Base-by-base conservation (phyloP, 2,888 invertebrate genomes). In the Sinelater perroti region DNA sequence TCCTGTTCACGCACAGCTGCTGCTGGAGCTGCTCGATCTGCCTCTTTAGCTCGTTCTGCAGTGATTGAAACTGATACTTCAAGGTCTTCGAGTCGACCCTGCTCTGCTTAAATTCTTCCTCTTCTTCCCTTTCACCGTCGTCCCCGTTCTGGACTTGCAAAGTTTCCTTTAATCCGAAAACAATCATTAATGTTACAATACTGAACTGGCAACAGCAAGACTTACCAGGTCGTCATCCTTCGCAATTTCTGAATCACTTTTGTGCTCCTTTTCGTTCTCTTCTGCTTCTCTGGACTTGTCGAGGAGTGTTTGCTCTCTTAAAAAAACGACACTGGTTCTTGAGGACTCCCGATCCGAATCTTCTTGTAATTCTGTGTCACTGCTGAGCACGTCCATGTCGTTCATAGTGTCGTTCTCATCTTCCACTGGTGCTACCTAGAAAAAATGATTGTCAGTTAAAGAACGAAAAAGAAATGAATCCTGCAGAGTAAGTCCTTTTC, bases 61-160 rank as follows among this genome's bases (percentile, higher is more conserved):
- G 73, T 1, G 77, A 72, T 60, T 77, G 76, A 58, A 72, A 76
- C 61, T 78, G 77, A 62, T 76, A 76, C 65, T 77, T 78, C 33
- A 78, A 64, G 2, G 78, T 78, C 68, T 76, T 76, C 13, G 76
- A 75, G 50, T 76, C 74, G 17, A 76, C 68, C 30, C 70, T 61
- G 11, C 20, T 21, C n/a, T n/a, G n/a, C n/a, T n/a, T n/a, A n/a
- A n/a, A n/a, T n/a, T n/a, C n/a, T 13, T 28, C 14, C 28, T 17
- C 11, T 10, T 42, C 33, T 7, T 17, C 47, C 14, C 47, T 35
- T 3, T 45, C 20, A 24, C 42, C 50, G 16, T 51, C 51, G 10
- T 49, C 38, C 16, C 40, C 50, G 28, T 42, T 47, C 17, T 56
- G 36, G 1, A 14, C 35, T 52, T 57, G 52, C 52, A 52, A 46